Evolutionary conservation across 2,888 invertebrate species (phyloP), one percentile per base, ranked within the genome.

Genomic region (Diloba caeruleocephala): DNA sequence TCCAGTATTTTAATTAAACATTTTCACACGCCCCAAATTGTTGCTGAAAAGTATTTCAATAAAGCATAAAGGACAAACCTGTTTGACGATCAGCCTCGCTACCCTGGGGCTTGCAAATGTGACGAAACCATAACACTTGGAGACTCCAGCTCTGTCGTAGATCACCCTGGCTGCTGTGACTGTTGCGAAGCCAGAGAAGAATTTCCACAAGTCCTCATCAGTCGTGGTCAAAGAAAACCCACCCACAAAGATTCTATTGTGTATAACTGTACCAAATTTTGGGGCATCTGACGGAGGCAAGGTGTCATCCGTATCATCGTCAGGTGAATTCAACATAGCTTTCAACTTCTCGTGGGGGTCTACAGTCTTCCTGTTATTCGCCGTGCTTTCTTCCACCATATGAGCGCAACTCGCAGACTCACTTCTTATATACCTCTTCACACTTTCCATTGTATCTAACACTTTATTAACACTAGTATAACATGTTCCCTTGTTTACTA

Each of bases 201-300:
- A 96, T 85, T 97, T 96, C 90, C 97, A 96, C 66, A 99, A 92
- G 83, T 99, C 99, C 45, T 96, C 96, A 90, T 98, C 99, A 38
- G 98, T 98, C 34, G 98, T 98, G 80, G 97, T 98, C 77, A 98
- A 95, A 49, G 98, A 97, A 79, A 99, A 98, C 15, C 99, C 99
- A 51, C 99, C 99, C 42, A 99, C 99, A 89, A 99, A 99, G 79
- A 99, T 97, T 77, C 99, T 94, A 89, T 98, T 98, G 55, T 98
- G 98, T 76, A 99, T 98, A 58, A 98, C 94, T 23, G 98, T 98
- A 65, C 96, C 98, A 71, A 95, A 95, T 81, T 95, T 95, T 0
- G 90, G 95, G 65, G 88, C 95, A 79, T 89, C 92, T 1, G 90
- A 86, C 0, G 92, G 91, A 3, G 91, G 92, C 0, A 91, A 81